A percentile compares a stretch with the other conserved stretches of the same genome.
phyloP scores from a whole-genome alignment of 2,797 vertebrate species.

The Corythornis leucogaster region DNA sequence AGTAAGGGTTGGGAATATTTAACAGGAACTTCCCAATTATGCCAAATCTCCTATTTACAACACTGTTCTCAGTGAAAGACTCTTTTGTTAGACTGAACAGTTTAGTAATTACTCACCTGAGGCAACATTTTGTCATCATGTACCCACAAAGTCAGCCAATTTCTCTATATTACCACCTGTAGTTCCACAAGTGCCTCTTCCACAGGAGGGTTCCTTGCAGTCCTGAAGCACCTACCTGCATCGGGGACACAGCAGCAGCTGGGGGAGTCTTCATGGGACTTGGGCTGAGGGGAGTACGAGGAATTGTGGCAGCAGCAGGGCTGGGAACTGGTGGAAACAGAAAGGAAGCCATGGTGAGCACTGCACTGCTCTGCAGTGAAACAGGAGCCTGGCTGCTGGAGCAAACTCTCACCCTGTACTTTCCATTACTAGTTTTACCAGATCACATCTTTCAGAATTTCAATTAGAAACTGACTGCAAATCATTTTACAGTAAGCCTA shows the following conservation, averaged over 20 bases:
- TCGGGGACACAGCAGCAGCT: constrained; percentile 93
- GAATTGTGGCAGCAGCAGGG: constrained; percentile 82
- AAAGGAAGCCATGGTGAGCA: not conserved
- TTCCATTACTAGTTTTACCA: constrained; percentile 17
- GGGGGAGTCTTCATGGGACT: constrained; percentile 97
- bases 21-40: not conserved
- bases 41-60: not conserved
- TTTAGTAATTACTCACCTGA: not conserved
- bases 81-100: not conserved
- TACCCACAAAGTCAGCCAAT: not conserved
- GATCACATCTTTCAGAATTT: constrained; percentile 24
- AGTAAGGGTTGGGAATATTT: not conserved
- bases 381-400: not conserved
- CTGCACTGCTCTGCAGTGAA: not conserved
- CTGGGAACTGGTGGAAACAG: constrained; percentile 70
- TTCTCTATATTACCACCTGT: not conserved
- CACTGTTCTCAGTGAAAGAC: not conserved
- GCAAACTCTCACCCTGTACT: not conserved
- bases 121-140: not conserved
- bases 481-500: constrained; percentile 28
- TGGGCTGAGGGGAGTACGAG: constrained; percentile 94
- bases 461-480: constrained; percentile 42
- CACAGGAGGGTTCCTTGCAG: not conserved
- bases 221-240: constrained; percentile 83
- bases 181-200: not conserved